A percentile compares a stretch with the other conserved stretches of the same genome.
Evolutionary conservation across 2,113 vertebrate species (phyloP).

Genomic region (Phyllopteryx taeniolatus): DNA sequence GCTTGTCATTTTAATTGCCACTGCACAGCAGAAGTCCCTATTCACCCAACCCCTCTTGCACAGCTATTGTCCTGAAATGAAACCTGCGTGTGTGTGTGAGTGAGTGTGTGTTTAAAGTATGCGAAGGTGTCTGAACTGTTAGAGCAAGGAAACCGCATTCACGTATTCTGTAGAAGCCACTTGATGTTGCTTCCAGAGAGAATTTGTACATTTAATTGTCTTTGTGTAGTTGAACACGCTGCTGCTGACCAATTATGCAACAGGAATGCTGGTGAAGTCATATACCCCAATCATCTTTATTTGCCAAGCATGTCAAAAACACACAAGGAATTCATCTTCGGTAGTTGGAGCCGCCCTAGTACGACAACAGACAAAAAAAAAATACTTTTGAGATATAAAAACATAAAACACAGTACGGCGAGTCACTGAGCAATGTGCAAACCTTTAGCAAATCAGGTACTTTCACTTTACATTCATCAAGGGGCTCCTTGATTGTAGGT

Average conservation of each 20-base stretch:
- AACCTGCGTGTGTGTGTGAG: conserved; percentile 36
- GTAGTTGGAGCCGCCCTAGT: too few relatives aligned
- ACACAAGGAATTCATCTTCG: too few relatives aligned
- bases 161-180: conserved; percentile 10
- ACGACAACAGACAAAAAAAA: too few relatives aligned
- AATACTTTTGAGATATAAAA: too few relatives aligned
- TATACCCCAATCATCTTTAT: background rate
- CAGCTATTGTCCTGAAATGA: conserved; percentile 38
- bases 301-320: too few relatives aligned
- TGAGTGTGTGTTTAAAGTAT: conserved; percentile 11
- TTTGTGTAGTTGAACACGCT: conserved; percentile 12
- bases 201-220: conserved; percentile 24
- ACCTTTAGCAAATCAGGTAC: too few relatives aligned
- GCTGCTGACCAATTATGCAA: conserved; percentile 44
- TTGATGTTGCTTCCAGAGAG: conserved; percentile 12
- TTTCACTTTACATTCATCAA: too few relatives aligned
- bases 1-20: conserved; percentile 70
- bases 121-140: conserved; percentile 24
- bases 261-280: conserved; percentile 43
- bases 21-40: conserved; percentile 42
- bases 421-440: too few relatives aligned
- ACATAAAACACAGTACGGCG: too few relatives aligned
- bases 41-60: conserved; percentile 34
- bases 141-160: conserved; percentile 11
- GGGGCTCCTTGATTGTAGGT: too few relatives aligned